Percentiles rank a stretch among this genome's conserved stretches.
Conservation (phyloP, 2,113 vertebrate species). For the Oncorhynchus tshawytscha region DNA sequence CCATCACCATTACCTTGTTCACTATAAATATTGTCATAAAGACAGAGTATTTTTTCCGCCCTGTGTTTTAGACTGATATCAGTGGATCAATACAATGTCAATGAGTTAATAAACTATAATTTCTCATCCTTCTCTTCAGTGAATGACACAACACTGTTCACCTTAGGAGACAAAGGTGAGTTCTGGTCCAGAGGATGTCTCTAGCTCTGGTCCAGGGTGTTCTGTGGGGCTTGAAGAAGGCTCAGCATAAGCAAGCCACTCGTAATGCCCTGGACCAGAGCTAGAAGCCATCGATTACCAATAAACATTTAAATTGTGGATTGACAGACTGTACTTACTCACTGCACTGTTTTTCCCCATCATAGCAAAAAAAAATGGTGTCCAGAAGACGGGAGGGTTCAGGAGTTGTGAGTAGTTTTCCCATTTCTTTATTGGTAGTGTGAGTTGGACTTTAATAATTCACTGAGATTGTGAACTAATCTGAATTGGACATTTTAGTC, state of each 20-base stretch:
- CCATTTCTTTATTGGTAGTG: no score
- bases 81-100: neutral
- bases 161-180: slow-evolving; percentile 59
- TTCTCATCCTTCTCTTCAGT: slow-evolving; percentile 52
- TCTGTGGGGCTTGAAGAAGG: neutral
- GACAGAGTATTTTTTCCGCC: neutral
- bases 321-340: neutral
- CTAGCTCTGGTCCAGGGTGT: no score
- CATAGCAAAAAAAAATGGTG: slow-evolving; percentile 2
- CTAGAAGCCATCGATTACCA: neutral
- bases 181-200: neutral
- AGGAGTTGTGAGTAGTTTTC: slow-evolving; percentile 65
- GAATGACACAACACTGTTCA: slow-evolving; percentile 60
- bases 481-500: no score
- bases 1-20: neutral
- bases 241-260: neutral
- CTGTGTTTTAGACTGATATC: neutral
- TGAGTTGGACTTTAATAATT: no score
- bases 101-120: neutral
- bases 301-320: neutral
- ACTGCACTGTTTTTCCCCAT: neutral
- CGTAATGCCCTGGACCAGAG: no score
- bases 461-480: no score
- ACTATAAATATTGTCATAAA: neutral
- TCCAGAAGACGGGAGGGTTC: slow-evolving; percentile 43